A percentile compares a stretch with the other conserved stretches of the same genome.
Conservation (phyloP, 2,113 vertebrate species). For the Myanophis thanlyinensis region DNA sequence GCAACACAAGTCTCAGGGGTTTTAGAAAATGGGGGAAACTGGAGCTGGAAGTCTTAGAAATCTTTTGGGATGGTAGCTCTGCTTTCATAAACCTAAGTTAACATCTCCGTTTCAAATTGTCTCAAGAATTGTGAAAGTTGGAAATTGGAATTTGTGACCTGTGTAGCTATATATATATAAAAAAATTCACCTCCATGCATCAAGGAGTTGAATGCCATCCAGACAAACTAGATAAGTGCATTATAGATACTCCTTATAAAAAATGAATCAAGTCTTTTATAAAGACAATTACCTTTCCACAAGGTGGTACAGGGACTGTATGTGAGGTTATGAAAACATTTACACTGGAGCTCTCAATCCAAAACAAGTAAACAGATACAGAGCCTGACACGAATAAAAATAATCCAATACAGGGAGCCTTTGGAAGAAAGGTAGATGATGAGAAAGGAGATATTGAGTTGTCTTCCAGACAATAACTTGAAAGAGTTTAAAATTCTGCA, state of each 20-base stretch:
- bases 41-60: neutral
- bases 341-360: neutral
- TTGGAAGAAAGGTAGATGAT: neutral
- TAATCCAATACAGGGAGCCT: neutral
- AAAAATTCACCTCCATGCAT: neutral
- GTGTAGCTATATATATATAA: neutral
- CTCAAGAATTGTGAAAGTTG: neutral
- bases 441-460: neutral
- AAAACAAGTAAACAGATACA: neutral
- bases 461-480: neutral
- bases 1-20: neutral
- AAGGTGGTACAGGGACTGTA: neutral
- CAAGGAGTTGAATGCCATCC: slow-evolving; percentile 5
- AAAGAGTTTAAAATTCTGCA: neutral
- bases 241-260: neutral
- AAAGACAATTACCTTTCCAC: slow-evolving; percentile 4
- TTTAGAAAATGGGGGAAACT: neutral
- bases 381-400: neutral
- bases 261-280: slow-evolving; percentile 15
- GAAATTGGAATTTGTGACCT: neutral
- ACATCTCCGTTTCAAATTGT: neutral
- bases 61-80: neutral
- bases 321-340: neutral
- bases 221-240: neutral
- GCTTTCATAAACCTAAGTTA: neutral